Evolutionary conservation across 2,797 vertebrate species (phyloP).

Genomic region (Labroides dimidiatus): DNA sequence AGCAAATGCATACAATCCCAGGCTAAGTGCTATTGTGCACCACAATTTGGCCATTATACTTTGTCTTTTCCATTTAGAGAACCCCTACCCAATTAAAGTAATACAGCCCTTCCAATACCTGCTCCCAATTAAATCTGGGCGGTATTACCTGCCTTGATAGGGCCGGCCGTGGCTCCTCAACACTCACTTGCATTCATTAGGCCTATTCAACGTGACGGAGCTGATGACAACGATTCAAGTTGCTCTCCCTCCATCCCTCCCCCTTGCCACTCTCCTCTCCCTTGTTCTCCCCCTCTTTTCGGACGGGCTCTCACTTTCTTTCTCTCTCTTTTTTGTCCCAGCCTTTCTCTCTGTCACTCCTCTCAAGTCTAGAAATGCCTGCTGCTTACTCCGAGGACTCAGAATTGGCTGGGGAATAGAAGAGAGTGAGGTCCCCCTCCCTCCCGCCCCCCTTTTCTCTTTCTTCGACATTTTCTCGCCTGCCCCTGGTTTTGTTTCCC

Average conservation of each 20-base stretch:
- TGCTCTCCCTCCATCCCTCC: slow-evolving; percentile 55
- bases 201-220: slow-evolving; percentile 93
- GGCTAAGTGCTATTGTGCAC: slow-evolving; percentile 91
- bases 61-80: slow-evolving; percentile 98
- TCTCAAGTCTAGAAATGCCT: slow-evolving; percentile 86
- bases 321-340: slow-evolving; percentile 49
- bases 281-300: slow-evolving; percentile 56
- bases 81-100: slow-evolving; percentile 97
- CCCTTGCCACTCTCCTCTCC: slow-evolving; percentile 55
- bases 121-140: slow-evolving; percentile 98
- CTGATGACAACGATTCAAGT: slow-evolving; percentile 91
- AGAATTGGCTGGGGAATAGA: slow-evolving; percentile 79
- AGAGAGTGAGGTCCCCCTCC: slow-evolving; percentile 70
- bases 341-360: slow-evolving; percentile 80
- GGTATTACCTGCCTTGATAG: slow-evolving; percentile 97
- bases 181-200: slow-evolving; percentile 94
- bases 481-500: slow-evolving; percentile 81
- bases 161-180: slow-evolving; percentile 92
- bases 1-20: slow-evolving; percentile 97
- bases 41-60: slow-evolving; percentile 99
- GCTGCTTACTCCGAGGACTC: slow-evolving; percentile 87
- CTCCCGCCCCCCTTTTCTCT: slow-evolving; percentile 68
- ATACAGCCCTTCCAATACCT: slow-evolving; percentile 88
- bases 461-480: slow-evolving; percentile 80
- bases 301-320: slow-evolving; percentile 79